Percentiles rank a stretch among this genome's conserved stretches.
phyloP scores from a whole-genome alignment of 92 coral and sea anemone species.

The Micromussa lordhowensis region DNA sequence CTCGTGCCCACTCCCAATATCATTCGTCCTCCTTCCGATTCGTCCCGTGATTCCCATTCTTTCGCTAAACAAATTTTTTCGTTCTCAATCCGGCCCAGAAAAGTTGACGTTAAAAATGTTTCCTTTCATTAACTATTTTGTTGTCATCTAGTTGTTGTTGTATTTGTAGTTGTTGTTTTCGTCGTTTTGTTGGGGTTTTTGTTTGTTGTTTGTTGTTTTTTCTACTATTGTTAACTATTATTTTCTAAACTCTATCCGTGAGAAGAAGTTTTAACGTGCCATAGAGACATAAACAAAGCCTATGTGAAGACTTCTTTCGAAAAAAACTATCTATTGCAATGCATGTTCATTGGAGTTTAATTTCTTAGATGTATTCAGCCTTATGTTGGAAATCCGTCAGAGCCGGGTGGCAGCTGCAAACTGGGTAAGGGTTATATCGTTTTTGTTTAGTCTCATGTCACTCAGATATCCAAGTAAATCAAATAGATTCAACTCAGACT shows the following conservation, averaged over 20 bases:
- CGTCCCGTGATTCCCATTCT: background rate
- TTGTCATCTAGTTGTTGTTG: background rate
- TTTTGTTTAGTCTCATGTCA: background rate
- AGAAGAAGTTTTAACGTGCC: background rate
- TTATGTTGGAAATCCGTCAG: slow-evolving; percentile 85
- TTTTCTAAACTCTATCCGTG: background rate
- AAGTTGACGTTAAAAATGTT: background rate
- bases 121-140: background rate
- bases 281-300: background rate
- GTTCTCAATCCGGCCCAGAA: background rate
- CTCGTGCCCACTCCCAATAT: background rate
- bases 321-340: background rate
- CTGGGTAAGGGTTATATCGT: slow-evolving; percentile 56
- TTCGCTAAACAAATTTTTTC: background rate
- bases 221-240: background rate
- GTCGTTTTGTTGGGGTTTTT: too few relatives aligned
- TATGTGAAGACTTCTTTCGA: background rate
- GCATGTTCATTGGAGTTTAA: background rate
- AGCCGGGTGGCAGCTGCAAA: slow-evolving; percentile 83
- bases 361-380: slow-evolving; percentile 76
- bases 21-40: background rate
- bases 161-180: background rate
- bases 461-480: too few relatives aligned
- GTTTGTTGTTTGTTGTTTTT: background rate
- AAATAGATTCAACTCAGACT: too few relatives aligned